Base-by-base conservation (phyloP, 2,888 invertebrate species). In the Lagria hirta region DNA sequence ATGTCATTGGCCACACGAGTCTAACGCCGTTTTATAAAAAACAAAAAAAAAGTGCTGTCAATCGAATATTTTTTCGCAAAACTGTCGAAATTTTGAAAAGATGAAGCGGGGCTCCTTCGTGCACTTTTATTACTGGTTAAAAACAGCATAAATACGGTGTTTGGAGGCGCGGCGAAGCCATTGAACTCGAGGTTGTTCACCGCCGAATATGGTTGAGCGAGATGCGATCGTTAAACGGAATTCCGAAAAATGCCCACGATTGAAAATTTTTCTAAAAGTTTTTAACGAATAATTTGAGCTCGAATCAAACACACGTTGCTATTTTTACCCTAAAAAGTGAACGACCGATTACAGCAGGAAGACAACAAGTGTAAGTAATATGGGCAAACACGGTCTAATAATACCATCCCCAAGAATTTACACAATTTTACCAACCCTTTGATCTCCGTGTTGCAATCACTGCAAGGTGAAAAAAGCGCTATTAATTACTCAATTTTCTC, bases 101-200 rank as follows among this genome's bases (percentile, higher is more conserved):
- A n/a, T n/a, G n/a, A n/a, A n/a, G n/a, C 29, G 38, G 29, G 38
- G 38, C 38, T 23, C 38, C 22, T 30, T 22, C 23, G 30, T 16
- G 14, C 38, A 38, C 42, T 38, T 22, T 43, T 43, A 43, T 48
- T 48, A 52, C n/a, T n/a, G n/a, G 50, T 46, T 35, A 45, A 37
- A 42, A 50, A 48, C 54, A 43, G 45, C 44, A 47, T 49, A 44
- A 44, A 42, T 47, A 37, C 49, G 52, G 48, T 56, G 61, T 60
- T 61, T 61, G 62, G 62, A 67, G 66, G 66, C 64, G 67, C 65
- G 65, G 64, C 55, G 52, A 57, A 68, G 70, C 60, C 71, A 65
- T 65, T 70, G 71, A 71, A 70, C 71, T 60, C 65, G 62, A 66
- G 71, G 70, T 71, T 70, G 65, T 66, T 70, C 65, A 70, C 69